Percentiles rank a stretch among this genome's conserved stretches.
Evolutionary conservation across 30 jellyfish, hydroid and myxozoan species (phyloP).

Genomic region (Mastigias papua): DNA sequence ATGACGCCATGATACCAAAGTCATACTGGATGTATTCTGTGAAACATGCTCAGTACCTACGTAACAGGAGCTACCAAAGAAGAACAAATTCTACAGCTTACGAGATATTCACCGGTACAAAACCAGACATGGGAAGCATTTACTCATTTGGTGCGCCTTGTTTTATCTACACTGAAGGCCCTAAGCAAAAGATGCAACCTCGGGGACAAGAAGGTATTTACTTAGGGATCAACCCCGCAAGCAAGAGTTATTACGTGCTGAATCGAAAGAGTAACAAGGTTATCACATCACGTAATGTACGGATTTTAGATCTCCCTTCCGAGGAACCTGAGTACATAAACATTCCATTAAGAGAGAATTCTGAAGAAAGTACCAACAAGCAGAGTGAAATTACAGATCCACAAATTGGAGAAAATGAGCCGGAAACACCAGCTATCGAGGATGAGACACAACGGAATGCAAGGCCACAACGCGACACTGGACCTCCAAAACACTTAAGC

Average conservation of each 20-base stretch:
- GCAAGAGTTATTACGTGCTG: slow-evolving; percentile 29
- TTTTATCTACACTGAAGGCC: slow-evolving; percentile 32
- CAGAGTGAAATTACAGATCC: slow-evolving; percentile 3
- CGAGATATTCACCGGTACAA: slow-evolving; percentile 25
- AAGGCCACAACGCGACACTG: slow-evolving; percentile 39
- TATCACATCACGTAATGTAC: slow-evolving; percentile 41
- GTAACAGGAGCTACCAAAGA: slow-evolving; percentile 61
- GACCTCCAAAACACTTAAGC: slow-evolving; percentile 16
- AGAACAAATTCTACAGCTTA: slow-evolving; percentile 42
- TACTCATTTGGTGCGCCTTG: slow-evolving; percentile 56
- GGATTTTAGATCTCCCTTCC: slow-evolving; percentile 12
- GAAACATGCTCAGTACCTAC: slow-evolving; percentile 60
- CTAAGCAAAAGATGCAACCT: slow-evolving; percentile 37
- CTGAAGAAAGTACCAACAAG: not conserved
- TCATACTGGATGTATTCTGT: slow-evolving; percentile 54
- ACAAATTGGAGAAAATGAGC: not conserved
- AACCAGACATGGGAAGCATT: slow-evolving; percentile 49
- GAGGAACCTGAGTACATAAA: not conserved
- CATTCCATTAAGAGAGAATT: not conserved
- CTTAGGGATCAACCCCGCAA: slow-evolving; percentile 45
- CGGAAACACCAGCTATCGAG: not conserved
- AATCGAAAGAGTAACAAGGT: slow-evolving; percentile 6
- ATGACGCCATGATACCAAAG: slow-evolving; percentile 37
- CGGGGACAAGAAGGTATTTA: slow-evolving; percentile 49
- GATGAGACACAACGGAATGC: not conserved